Base-by-base conservation (phyloP, 2,113 vertebrate genomes). In the Syngnathoides biaculeatus region DNA sequence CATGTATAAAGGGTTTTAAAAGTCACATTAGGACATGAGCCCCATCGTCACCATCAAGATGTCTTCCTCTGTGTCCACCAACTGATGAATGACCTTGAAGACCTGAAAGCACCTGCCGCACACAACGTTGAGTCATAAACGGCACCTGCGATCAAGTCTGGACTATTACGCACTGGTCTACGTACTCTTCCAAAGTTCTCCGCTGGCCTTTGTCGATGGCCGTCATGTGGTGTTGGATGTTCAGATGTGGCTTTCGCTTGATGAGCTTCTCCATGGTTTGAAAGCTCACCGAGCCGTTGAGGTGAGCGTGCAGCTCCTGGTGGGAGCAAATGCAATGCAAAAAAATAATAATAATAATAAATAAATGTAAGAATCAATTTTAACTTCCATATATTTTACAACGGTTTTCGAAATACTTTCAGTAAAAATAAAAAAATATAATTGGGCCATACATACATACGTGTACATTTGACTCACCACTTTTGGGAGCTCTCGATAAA, bases 291-390 rank as follows among this genome's bases (percentile, higher is more conserved):
- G 93, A 98, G 61, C 96, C 95, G 9, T 98, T 98, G 60, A 99
- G 92, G 76, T 99, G 97, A 27, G 97, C 97, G 50, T 99, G 97
- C 27, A 99, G 95, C 77, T 99, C 97, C 97, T 99, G 81, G 77
- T 40, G 65, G 69, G 56, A 67, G 38, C 2, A 0, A 27, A 58
- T 71, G 6, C 30, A 35, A 6, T 35, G 30, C 30, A 35, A n/a
- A n/a, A n/a, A n/a, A n/a, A n/a, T n/a, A n/a, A n/a, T n/a, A n/a
- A n/a, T n/a, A n/a, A n/a, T n/a, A n/a, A n/a, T n/a, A n/a, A n/a
- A n/a, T n/a, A n/a, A n/a, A n/a, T n/a, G 30, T 35, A 2, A 6
- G 59, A 26, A 72, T 62, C 26, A 58, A 2, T 0, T 4, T 27
- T 1, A 39, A 13, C 12, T n/a, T 5, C 26, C 4, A 47, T 12